These are phyloP conservation scores for Anguilla marmorata DNA, from an alignment of 2,797 vertebrate genomes.

Conservation along the genomic window DNA sequence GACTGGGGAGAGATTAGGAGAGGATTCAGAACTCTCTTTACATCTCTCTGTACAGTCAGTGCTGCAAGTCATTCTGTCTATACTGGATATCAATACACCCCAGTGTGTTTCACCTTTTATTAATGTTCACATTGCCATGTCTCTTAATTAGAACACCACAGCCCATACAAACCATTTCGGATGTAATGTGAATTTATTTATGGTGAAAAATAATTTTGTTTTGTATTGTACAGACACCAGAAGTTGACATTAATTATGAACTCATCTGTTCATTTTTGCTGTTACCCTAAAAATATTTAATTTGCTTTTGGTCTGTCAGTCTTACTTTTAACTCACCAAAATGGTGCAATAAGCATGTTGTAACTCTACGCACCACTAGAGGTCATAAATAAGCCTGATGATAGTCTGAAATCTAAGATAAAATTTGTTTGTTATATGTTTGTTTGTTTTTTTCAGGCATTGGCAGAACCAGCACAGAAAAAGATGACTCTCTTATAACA, in stretches of 20 bases:
- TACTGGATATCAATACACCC: background rate
- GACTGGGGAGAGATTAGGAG: background rate
- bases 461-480: slow-evolving; percentile 72
- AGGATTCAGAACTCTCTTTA: background rate
- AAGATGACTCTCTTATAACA: slow-evolving; percentile 84
- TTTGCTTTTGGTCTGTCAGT: background rate
- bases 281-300: background rate
- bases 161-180: background rate
- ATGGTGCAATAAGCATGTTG: background rate
- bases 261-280: slow-evolving; percentile 1
- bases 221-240: background rate
- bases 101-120: background rate
- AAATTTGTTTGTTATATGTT: background rate
- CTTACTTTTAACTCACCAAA: background rate
- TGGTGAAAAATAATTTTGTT: slow-evolving; percentile 11
- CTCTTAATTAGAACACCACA: background rate
- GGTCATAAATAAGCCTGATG: background rate
- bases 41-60: background rate
- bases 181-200: background rate
- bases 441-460: slow-evolving; percentile 70
- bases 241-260: slow-evolving; percentile 6
- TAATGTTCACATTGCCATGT: background rate
- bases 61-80: background rate
- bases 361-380: background rate
- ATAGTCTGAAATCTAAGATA: background rate